A percentile compares a stretch with the other conserved stretches of the same genome.
Evolutionary conservation across 2,797 vertebrate genomes (phyloP).

Genomic region (Catharus ustulatus): DNA sequence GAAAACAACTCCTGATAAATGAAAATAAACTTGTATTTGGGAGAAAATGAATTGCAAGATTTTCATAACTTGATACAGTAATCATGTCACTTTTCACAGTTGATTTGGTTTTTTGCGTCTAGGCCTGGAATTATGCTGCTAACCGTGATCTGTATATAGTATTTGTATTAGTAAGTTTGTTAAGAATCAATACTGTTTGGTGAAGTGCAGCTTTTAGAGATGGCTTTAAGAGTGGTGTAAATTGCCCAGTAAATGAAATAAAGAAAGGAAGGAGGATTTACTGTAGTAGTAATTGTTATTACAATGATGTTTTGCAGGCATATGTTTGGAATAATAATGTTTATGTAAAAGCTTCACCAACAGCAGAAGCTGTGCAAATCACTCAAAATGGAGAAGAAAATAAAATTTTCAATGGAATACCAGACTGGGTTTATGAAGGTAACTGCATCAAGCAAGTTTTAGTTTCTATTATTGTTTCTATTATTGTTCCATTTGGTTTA

Average conservation of each 20-base stretch:
- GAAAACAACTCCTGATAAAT: neutral
- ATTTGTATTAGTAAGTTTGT: neutral
- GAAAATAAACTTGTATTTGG: neutral
- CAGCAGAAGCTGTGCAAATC: conserved; percentile 71
- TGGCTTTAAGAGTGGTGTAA: neutral
- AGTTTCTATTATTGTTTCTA: neutral
- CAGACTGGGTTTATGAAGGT: conserved; percentile 99
- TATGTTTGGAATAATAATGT: conserved; percentile 89
- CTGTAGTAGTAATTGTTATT: neutral
- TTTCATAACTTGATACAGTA: neutral
- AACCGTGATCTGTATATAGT: neutral
- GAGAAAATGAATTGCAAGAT: neutral
- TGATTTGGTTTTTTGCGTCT: neutral
- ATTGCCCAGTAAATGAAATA: neutral
- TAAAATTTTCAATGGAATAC: conserved; percentile 88
- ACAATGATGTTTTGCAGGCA: conserved; percentile 77
- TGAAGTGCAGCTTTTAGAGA: neutral
- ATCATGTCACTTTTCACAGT: neutral
- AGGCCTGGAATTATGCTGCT: neutral
- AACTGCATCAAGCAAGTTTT: conserved; percentile 1
- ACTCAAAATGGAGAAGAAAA: conserved; percentile 86
- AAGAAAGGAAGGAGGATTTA: neutral
- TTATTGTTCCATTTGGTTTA: neutral
- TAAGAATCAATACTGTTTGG: neutral
- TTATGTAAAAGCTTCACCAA: conserved; percentile 82